Percentiles rank a stretch among this genome's conserved stretches.
These are phyloP conservation scores for Dexiosoma caninum DNA, from an alignment of 2,888 invertebrate species.

Conservation along the genomic window DNA sequence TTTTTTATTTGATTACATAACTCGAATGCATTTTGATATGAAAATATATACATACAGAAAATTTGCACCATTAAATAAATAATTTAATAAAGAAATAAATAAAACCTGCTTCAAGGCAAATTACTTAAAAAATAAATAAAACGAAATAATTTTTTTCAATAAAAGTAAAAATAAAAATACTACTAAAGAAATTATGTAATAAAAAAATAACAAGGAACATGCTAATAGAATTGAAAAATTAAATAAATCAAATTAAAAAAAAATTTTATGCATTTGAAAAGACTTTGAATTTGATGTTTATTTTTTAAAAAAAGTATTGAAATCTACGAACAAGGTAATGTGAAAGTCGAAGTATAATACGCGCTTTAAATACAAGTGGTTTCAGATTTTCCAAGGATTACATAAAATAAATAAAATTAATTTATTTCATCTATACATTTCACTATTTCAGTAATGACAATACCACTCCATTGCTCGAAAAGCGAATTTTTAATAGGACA, in stretches of 20 bases:
- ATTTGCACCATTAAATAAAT: conserved; percentile 56
- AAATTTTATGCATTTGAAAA: conserved; percentile 61
- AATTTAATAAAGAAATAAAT: conserved; percentile 61
- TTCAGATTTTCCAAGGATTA: too few species aligned
- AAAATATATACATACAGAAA: neutral
- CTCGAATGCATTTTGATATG: conserved; percentile 33
- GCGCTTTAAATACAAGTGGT: too few species aligned
- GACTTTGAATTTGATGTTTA: conserved; percentile 21
- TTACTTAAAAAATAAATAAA: neutral
- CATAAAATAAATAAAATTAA: too few species aligned
- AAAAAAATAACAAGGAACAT: conserved; percentile 63
- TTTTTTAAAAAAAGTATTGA: neutral
- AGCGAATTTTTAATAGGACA: too few species aligned
- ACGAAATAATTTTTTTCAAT: conserved; percentile 38
- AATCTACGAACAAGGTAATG: too few species aligned
- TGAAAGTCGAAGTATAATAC: too few species aligned
- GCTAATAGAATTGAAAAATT: conserved; percentile 75
- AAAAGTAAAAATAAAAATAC: conserved; percentile 41
- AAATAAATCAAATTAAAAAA: conserved; percentile 56
- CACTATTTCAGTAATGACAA: too few species aligned
- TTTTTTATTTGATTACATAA: conserved; percentile 5
- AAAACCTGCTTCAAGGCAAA: conserved; percentile 54
- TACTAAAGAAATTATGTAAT: conserved; percentile 43
- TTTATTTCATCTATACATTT: too few species aligned
- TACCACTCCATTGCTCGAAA: too few species aligned